Evolutionary conservation across 2,797 vertebrate genomes (phyloP).

Genomic region (Monodelphis domestica): DNA sequence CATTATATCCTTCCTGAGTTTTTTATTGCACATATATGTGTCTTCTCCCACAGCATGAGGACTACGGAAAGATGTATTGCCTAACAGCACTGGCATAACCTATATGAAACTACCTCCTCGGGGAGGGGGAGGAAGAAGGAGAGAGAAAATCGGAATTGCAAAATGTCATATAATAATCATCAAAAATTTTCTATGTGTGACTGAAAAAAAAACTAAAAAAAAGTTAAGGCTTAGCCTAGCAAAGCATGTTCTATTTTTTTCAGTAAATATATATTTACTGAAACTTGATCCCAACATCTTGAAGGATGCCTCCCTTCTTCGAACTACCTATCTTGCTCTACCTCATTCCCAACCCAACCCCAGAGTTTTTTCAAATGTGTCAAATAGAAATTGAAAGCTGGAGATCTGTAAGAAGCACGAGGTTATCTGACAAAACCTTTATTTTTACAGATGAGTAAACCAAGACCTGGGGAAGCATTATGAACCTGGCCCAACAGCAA

Average conservation of each 20-base stretch:
- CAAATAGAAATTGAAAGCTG: conserved; percentile 43
- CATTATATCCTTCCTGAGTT: too few species aligned
- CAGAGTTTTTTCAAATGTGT: conserved; percentile 24
- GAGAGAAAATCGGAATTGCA: too few species aligned
- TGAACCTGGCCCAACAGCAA: background rate
- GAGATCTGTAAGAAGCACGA: conserved; percentile 12
- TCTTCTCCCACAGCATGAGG: too few species aligned
- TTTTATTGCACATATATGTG: too few species aligned
- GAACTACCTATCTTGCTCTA: background rate
- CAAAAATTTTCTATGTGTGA: too few species aligned
- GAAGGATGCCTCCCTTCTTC: conserved; percentile 18
- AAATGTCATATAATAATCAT: too few species aligned
- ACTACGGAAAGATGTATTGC: too few species aligned
- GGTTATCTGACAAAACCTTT: conserved; percentile 12
- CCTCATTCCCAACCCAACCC: background rate
- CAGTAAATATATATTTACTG: conserved; percentile 72
- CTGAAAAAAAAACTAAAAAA: too few species aligned
- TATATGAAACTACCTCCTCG: too few species aligned
- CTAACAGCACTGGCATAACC: too few species aligned
- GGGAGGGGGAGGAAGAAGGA: too few species aligned
- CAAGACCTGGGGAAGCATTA: background rate
- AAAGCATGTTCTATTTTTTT: conserved; percentile 70
- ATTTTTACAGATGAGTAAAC: background rate
- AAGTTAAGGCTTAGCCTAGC: conserved; percentile 58
- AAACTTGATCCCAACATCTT: conserved; percentile 49